Evolutionary conservation across 92 coral and sea anemone species (phyloP), one percentile per base, ranked within the genome.

Genomic region (Porites cylindrica): DNA sequence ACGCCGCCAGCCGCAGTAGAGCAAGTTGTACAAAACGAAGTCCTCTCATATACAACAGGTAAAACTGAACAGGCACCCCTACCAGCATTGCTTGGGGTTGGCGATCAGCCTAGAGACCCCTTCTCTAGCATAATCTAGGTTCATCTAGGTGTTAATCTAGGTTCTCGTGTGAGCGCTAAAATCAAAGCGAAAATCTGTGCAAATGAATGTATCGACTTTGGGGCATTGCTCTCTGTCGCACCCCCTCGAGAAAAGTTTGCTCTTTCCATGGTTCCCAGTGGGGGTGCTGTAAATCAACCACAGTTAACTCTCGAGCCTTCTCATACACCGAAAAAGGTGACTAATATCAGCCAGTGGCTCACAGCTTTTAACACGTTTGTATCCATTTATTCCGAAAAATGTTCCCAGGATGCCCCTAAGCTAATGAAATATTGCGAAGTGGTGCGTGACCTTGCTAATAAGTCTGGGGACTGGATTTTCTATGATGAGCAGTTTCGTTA

Each of bases 261-360:
- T 18, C 32, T 86, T 16, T 56, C 78, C 11, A 20, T 86, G 68
- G 24, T 71, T 11, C 18, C 67, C n/a, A 29, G 83, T 23, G 26
- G 47, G 32, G 90, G 82, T 43, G n/a, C 23, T 38, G 20, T 47
- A 17, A 47, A 64, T 56, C 71, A 71, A 56, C 84, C 83, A 43
- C 51, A 73, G 66, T 18, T 88, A 1, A 80, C 82, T 10, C 47
- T 88, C 4, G 72, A 81, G 86, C 90, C 90, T 26, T 1, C 21
- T 59, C 53, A 32, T 19, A 82, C 20, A 6, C 23, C 14, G 76
- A 75, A 26, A 88, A 66, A 88, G 24, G 24, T 23, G 1, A 23
- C 24, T 23, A 23, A 23, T 23, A 23, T 23, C 24, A 23, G 24
- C 24, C 24, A 23, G 24, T 23, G 24, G 24, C 24, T 23, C 24